Conservation (phyloP, 2,797 vertebrate genomes). For the Enteromius unitaeniatus region DNA sequence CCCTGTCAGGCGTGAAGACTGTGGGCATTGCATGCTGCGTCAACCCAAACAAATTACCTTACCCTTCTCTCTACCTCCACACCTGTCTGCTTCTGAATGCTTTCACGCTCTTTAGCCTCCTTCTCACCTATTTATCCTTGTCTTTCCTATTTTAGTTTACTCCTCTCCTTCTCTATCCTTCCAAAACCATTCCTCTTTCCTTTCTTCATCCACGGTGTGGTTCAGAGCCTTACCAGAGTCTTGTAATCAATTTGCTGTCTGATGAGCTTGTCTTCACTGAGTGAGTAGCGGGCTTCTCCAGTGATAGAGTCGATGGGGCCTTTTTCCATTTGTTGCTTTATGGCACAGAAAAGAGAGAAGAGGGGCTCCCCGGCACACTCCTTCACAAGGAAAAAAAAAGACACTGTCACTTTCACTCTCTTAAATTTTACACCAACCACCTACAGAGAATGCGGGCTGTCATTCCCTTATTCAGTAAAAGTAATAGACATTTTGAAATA, state of each 20-base stretch:
- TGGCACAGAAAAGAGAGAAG: conserved; percentile 96
- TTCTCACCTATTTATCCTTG: conserved; percentile 13
- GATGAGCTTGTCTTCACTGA: conserved; percentile 99
- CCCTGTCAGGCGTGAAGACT: conserved; percentile 48
- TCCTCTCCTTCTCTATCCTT: conserved; percentile 42
- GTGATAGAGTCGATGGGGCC: conserved; percentile 98
- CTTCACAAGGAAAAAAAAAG: conserved; percentile 69
- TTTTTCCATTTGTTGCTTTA: conserved; percentile 99
- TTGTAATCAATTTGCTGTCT: conserved; percentile 99
- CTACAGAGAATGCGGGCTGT: not conserved
- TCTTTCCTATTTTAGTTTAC: conserved; percentile 38
- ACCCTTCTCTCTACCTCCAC: conserved; percentile 39
- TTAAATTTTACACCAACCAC: conserved; percentile 31
- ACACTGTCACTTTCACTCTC: conserved; percentile 24
- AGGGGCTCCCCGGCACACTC: conserved; percentile 97
- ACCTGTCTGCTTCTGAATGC: conserved; percentile 19
- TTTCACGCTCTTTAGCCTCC: not conserved
- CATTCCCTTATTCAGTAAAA: conserved; percentile 3
- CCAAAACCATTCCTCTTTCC: conserved; percentile 56
- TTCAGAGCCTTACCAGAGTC: conserved; percentile 86
- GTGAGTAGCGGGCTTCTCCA: conserved; percentile 93
- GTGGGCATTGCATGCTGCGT: conserved; percentile 18
- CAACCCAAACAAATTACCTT: conserved; percentile 11
- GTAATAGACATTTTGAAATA: conserved; percentile 7
- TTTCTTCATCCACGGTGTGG: not conserved